Evolutionary conservation across 2,888 invertebrate species (phyloP), one percentile per base, ranked within the genome.

Genomic region (Andrena minutula): DNA sequence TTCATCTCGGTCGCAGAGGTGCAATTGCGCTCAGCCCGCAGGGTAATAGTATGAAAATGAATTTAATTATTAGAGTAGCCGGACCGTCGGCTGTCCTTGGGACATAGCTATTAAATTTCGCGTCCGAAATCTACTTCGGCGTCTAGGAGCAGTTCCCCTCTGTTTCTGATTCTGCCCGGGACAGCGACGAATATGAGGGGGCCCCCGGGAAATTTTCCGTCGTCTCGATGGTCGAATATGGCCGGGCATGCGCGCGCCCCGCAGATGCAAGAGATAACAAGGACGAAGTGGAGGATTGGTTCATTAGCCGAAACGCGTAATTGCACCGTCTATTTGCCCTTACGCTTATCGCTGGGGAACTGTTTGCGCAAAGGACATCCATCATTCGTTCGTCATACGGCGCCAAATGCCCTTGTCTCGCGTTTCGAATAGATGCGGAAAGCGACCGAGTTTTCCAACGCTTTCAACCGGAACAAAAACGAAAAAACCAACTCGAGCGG

Each of bases 241-340:
- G 70, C 78, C 68, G 66, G 51, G 56, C 78, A 78, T 75, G 60
- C 66, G 28, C 65, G 16, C 68, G 10, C 51, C 10, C 28, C 10
- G 26, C 30, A 20, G 51, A 73, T 58, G 73, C 82, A 79, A 72
- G 78, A 79, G 85, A 84, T 89, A 87, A 88, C 83, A 84, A 87
- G 86, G 76, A 80, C 77, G 68, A 70, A 71, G 72, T 79, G 79
- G 83, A 88, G 41, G 87, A 89, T 88, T 89, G 87, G 84, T 89
- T 88, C 87, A 88, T 88, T 88, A 88, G 87, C 83, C 73, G 88
- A 82, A 77, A 82, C 84, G 84, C 77, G 76, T 84, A 84, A 86
- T 86, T 86, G 76, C 73, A 12, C 71, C 64, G 74, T 76, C 81
- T 83, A 75, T 86, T 85, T 85, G 83, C 79, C 72, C 71, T 73